Evolutionary conservation across 1,140 invertebrate genomes (phyloP).

Genomic region (Vanessa tameamea): DNA sequence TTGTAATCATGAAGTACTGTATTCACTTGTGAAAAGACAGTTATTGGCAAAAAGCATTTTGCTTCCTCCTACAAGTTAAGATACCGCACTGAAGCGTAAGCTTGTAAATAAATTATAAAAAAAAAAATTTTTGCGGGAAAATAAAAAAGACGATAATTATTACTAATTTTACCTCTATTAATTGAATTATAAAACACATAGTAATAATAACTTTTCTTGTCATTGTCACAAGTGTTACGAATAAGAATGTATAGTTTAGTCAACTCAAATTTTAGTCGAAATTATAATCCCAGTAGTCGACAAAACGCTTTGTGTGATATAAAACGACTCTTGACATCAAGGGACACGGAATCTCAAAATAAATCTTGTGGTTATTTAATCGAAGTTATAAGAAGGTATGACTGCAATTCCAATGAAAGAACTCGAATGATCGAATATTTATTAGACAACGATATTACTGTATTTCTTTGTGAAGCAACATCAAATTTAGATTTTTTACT

Average conservation of each 20-base stretch:
- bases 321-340: constrained; percentile 65
- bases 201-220: too few relatives aligned
- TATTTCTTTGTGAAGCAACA: constrained; percentile 72
- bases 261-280: constrained; percentile 63
- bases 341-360: constrained; percentile 61
- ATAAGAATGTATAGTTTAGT: constrained; percentile 60
- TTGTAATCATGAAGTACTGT: too few relatives aligned
- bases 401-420: constrained; percentile 55
- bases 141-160: neutral
- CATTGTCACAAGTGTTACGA: neutral
- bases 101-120: neutral
- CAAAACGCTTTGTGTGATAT: constrained; percentile 71
- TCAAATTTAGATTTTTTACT: constrained; percentile 68
- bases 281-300: constrained; percentile 68
- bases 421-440: constrained; percentile 62
- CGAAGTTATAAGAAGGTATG: constrained; percentile 63
- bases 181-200: too few relatives aligned
- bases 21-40: too few relatives aligned
- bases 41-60: too few relatives aligned
- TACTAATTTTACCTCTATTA: too few relatives aligned
- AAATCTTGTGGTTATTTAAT: constrained; percentile 68
- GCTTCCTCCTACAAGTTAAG: too few relatives aligned
- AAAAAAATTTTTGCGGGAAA: neutral
- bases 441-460: constrained; percentile 68
- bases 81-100: too few relatives aligned